Evolutionary conservation across 92 coral and sea anemone genomes (phyloP).

Genomic region (Anthopleura xanthogrammica): DNA sequence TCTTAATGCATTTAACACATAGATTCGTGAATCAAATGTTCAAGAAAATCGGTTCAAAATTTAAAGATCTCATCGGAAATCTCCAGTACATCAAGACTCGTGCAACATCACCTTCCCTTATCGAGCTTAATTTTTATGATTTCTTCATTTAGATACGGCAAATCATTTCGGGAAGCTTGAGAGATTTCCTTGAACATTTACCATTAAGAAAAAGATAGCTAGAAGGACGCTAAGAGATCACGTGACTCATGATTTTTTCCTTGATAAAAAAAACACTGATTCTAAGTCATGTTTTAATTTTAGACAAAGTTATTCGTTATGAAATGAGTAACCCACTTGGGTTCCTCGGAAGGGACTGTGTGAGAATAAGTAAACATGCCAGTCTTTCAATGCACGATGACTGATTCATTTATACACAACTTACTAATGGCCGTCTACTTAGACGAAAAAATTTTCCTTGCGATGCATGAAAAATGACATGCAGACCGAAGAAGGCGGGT

Average conservation of each 20-base stretch:
- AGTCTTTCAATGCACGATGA: neutral
- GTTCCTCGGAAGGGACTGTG: slow-evolving; percentile 1
- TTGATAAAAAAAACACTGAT: neutral
- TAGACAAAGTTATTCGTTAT: neutral
- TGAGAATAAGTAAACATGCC: neutral
- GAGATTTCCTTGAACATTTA: neutral
- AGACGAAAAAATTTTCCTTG: neutral
- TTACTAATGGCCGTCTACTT: neutral
- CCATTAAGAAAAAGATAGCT: neutral
- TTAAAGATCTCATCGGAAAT: neutral
- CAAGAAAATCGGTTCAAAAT: neutral
- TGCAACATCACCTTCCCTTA: neutral
- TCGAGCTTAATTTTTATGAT: neutral
- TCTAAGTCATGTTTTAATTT: neutral
- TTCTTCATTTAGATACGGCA: slow-evolving; percentile 6
- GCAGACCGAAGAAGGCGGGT: neutral
- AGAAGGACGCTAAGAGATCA: neutral
- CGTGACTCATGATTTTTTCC: neutral
- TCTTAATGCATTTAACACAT: neutral
- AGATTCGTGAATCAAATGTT: neutral
- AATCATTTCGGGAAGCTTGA: neutral
- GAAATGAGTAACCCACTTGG: neutral
- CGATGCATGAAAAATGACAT: neutral
- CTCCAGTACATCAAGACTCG: neutral
- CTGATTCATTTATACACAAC: neutral